phyloP scores from a whole-genome alignment of 2,113 vertebrate species.

The Cebidichthys violaceus region DNA sequence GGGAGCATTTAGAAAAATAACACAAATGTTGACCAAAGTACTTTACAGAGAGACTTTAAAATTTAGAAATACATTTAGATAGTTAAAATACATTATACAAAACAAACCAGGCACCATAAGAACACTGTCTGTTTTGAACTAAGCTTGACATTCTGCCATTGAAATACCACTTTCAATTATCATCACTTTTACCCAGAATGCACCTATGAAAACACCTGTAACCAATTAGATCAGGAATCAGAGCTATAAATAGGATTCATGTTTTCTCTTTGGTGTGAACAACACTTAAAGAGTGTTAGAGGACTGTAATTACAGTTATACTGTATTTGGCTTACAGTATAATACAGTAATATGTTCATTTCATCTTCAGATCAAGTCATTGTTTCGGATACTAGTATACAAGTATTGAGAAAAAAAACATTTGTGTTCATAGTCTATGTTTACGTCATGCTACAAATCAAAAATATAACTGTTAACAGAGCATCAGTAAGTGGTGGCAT shows the following conservation, averaged over 20 bases:
- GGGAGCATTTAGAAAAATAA: neutral
- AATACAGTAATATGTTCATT: neutral
- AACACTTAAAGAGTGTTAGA: too few relatives aligned
- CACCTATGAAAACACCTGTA: neutral
- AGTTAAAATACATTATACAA: neutral
- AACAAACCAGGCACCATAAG: neutral
- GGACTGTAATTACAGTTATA: too few relatives aligned
- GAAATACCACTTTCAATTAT: too few relatives aligned
- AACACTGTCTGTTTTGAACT: too few relatives aligned
- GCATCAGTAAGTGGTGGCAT: too few relatives aligned
- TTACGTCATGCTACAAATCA: too few relatives aligned
- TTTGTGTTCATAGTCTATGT: neutral
- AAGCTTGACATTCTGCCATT: too few relatives aligned
- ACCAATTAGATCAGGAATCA: neutral
- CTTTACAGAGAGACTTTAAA: neutral
- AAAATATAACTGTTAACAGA: neutral
- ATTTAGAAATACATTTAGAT: neutral
- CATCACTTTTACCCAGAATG: neutral
- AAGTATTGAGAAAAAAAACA: neutral
- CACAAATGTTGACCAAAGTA: neutral
- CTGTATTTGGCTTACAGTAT: neutral
- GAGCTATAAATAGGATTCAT: neutral
- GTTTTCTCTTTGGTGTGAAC: neutral
- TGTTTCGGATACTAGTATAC: neutral
- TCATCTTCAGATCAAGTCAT: neutral